phyloP scores from a whole-genome alignment of 2,113 vertebrate species.

The Bujurquina vittata region DNA sequence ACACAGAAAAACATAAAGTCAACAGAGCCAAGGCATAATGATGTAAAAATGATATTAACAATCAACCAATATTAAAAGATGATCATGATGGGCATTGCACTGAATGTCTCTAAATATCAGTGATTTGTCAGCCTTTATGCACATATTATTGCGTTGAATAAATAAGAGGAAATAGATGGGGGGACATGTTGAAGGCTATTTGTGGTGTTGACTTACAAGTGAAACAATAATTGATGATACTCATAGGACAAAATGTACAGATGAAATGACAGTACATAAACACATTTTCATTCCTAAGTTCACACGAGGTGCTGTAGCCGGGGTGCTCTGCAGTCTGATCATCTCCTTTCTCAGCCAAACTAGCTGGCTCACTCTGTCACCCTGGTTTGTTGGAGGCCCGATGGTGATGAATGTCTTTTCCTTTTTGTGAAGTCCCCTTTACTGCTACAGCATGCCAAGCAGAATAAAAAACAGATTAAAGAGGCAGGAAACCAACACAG shows the following conservation, averaged over 20 bases:
- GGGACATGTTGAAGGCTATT: background rate
- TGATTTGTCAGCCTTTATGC: background rate
- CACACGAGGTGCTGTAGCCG: constrained; percentile 25
- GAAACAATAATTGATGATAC: constrained; percentile 1
- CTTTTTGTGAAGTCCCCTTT: constrained; percentile 73
- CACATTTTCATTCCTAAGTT: constrained; percentile 28
- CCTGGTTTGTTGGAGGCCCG: constrained; percentile 71
- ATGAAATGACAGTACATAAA: constrained; percentile 1
- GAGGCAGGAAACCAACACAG: constrained; percentile 75
- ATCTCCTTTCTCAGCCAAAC: constrained; percentile 63
- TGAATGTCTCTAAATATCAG: constrained; percentile 9
- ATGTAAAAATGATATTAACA: too few relatives aligned
- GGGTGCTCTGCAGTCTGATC: constrained; percentile 62
- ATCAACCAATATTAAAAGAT: background rate
- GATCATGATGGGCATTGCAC: background rate
- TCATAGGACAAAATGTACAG: background rate
- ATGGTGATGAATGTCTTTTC: constrained; percentile 79
- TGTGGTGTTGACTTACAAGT: constrained; percentile 7
- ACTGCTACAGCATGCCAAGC: constrained; percentile 74
- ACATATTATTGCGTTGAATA: background rate
- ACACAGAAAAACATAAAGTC: too few relatives aligned
- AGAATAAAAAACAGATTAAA: constrained; percentile 83
- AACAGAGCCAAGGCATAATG: too few relatives aligned
- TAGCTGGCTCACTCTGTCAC: constrained; percentile 66
- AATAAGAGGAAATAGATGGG: background rate